A percentile compares a stretch with the other conserved stretches of the same genome.
Evolutionary conservation across 2,888 invertebrate genomes (phyloP).

Genomic region (Nematopogon swammerdamellus): DNA sequence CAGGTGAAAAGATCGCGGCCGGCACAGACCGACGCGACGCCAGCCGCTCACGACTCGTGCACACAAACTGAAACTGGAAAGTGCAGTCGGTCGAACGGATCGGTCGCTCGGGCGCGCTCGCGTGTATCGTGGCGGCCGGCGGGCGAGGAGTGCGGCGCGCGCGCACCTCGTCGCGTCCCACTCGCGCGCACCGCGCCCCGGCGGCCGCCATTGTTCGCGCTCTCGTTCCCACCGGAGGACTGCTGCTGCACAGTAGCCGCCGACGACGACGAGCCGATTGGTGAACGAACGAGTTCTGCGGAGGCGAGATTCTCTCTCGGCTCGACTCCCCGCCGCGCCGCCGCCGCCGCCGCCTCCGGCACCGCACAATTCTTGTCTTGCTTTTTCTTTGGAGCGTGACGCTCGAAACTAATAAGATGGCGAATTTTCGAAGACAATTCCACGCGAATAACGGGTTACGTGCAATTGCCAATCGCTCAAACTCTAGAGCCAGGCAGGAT

Average conservation of each 20-base stretch:
- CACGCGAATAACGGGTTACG: not conserved
- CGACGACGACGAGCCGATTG: slow-evolving; percentile 35
- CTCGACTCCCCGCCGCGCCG: no score
- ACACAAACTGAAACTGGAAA: slow-evolving; percentile 36
- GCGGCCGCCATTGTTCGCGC: slow-evolving; percentile 7
- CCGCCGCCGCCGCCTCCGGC: no score
- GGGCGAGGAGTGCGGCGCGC: slow-evolving; percentile 26
- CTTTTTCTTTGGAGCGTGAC: slow-evolving; percentile 36
- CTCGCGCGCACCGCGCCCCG: slow-evolving; percentile 13
- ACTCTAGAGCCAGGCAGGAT: no score
- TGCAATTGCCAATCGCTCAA: no score
- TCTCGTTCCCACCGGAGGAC: slow-evolving; percentile 20
- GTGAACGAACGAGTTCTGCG: slow-evolving; percentile 40
- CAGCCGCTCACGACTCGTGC: slow-evolving; percentile 42
- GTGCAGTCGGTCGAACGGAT: slow-evolving; percentile 20
- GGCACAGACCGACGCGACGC: slow-evolving; percentile 31
- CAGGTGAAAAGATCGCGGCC: slow-evolving; percentile 30
- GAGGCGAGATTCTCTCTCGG: no score
- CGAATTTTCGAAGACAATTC: not conserved
- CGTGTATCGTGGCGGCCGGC: no score
- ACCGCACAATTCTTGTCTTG: slow-evolving; percentile 27
- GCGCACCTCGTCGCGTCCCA: slow-evolving; percentile 27
- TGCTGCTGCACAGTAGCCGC: slow-evolving; percentile 45
- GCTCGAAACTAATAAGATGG: slow-evolving; percentile 1
- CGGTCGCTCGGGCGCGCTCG: slow-evolving; percentile 27